Percentiles rank a stretch among this genome's conserved stretches.
phyloP scores from a whole-genome alignment of 1,140 invertebrate genomes.

The Lordiphosa collinella region DNA sequence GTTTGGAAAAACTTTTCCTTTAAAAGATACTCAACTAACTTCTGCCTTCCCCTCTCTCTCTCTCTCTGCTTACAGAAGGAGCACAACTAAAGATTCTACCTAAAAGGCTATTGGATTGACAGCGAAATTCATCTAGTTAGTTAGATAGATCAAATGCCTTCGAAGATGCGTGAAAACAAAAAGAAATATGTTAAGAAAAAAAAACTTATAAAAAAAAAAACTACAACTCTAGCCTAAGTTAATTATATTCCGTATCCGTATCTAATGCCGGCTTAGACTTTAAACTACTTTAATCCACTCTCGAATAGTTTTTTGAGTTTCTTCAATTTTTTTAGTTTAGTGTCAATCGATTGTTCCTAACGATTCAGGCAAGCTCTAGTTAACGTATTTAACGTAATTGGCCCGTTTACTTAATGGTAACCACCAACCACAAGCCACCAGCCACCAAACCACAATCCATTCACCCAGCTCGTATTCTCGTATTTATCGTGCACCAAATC shows the following conservation, averaged over 20 bases:
- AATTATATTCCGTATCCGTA: conserved; percentile 50
- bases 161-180: conserved; percentile 64
- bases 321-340: conserved; percentile 30
- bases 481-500: conserved; percentile 48
- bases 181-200: conserved; percentile 33
- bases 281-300: conserved; percentile 30
- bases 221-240: conserved; percentile 33
- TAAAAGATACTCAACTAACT: neutral
- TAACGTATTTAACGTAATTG: conserved; percentile 55
- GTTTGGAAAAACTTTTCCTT: conserved; percentile 28
- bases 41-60: neutral
- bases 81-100: conserved; percentile 54
- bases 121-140: conserved; percentile 61
- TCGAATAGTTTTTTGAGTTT: conserved; percentile 38
- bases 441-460: conserved; percentile 11
- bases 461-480: conserved; percentile 35
- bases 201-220: conserved; percentile 30
- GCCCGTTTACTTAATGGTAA: conserved; percentile 61
- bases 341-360: conserved; percentile 65
- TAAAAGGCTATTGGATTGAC: conserved; percentile 66
- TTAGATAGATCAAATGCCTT: conserved; percentile 78
- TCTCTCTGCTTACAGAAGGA: conserved; percentile 51
- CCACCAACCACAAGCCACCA: conserved; percentile 5
- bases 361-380: conserved; percentile 66
- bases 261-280: conserved; percentile 76